Percentiles rank a stretch among this genome's conserved stretches.
Evolutionary conservation across 2,888 invertebrate genomes (phyloP).

Genomic region (Steinernema scapterisci): DNA sequence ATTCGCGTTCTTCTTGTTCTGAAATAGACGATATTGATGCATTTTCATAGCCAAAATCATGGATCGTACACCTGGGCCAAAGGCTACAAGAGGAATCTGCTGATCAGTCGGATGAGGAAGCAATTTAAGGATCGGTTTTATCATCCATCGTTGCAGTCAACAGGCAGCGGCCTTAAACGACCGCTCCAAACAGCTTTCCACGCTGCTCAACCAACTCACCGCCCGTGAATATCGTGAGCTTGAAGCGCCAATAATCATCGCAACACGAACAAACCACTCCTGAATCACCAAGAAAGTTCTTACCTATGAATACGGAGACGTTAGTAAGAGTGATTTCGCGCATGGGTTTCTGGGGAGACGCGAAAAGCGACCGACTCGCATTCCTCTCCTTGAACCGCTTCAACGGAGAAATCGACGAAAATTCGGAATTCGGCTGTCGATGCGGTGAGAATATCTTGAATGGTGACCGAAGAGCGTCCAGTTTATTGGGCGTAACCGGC

Average conservation of each 20-base stretch:
- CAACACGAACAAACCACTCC: too few species aligned
- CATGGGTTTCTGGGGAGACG: not conserved
- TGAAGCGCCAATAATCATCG: too few species aligned
- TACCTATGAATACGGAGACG: slow-evolving; percentile 1
- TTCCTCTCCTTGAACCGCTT: slow-evolving; percentile 7
- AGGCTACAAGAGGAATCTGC: too few species aligned
- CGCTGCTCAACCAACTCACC: too few species aligned
- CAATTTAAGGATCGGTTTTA: too few species aligned
- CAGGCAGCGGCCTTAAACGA: too few species aligned
- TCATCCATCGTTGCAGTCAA: too few species aligned
- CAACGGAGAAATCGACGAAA: not conserved
- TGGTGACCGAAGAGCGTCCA: not conserved
- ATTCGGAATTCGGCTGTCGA: not conserved
- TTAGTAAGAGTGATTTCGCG: not conserved
- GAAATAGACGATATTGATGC: not conserved
- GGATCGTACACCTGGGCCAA: too few species aligned
- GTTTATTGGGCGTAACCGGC: not conserved
- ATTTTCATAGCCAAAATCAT: not conserved
- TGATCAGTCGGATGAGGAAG: too few species aligned
- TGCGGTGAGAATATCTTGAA: slow-evolving; percentile 15
- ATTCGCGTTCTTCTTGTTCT: slow-evolving; percentile 23
- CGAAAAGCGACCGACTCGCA: slow-evolving; percentile 7
- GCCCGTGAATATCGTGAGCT: too few species aligned
- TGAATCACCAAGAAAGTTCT: not conserved
- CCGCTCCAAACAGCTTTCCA: too few species aligned